Base-by-base conservation (phyloP, 1,140 invertebrate species). In the Formica selysi region DNA sequence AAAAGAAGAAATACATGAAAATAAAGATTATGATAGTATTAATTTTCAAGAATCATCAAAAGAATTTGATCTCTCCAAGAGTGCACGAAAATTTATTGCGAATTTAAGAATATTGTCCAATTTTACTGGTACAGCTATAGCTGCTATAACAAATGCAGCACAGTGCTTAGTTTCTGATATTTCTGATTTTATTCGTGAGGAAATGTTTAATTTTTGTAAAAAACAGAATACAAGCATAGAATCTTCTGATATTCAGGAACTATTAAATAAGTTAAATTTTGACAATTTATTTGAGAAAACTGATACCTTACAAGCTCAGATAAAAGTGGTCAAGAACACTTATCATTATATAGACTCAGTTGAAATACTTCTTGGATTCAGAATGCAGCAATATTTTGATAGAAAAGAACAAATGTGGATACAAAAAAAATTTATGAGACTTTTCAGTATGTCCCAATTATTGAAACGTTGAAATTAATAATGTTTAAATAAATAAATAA, bases 351-450 rank as follows among this genome's bases (percentile, higher is more conserved):
- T 36, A 64, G 16, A 64, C 1, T 19, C 62, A 29, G 6, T 64
- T 16, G 62, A 64, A 64, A 64, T 64, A 64, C 62, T 29, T 64
- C 29, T 36, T 64, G 62, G 62, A 64, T 64, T 64, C 16, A 64
- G 29, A 64, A 4, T 64, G 29, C 29, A 64, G 62, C 62, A 64
- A 64, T 64, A 64, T 64, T 64, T 64, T 64, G 32, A 36, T 64
- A 29, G 1, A 64, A 36, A 36, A 19, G 11, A 64, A 32, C 62
- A 64, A 64, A 8, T 64, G 26, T 64, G 62, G 29, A 19, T 3
- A 7, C 62, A 32, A 64, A 64, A 64, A 64, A 29, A 64, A 64
- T 64, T 32, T 64, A 64, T 64, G 29, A 64, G 1, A 64, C 62
- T 7, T 64, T 4, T 64, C 29, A 64, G 1, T 64, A 64, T 64